Base-by-base conservation (phyloP, 2,797 vertebrate species). In the Acrossocheilus fasciatus region DNA sequence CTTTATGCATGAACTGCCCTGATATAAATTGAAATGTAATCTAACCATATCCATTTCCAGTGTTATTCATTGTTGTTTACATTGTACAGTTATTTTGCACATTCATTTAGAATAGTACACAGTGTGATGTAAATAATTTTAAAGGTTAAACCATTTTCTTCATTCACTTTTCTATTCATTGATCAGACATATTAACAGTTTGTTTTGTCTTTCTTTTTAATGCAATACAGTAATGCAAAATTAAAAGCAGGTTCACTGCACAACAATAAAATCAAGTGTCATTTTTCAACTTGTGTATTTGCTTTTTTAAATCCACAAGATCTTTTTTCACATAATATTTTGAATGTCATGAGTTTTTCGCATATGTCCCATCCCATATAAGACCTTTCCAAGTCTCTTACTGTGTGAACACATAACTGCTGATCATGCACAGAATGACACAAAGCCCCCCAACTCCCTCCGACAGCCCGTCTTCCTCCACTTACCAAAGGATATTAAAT, bases 401-500 rank as follows among this genome's bases (percentile, higher is more conserved):
- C 72, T 84, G 73, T 76, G 57, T n/a, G 39, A 64, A 75, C 41
- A 70, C 68, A 39, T 72, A 82, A 57, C 52, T 45, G 30, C 41
- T 52, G 4, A 68, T 52, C 15, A 20, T 23, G 7, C 6, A 57
- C 73, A 54, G 43, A 81, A 52, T 75, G 79, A 64, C 69, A 52
- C 34, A 70, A 75, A 54, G 57, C n/a, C 77, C 78, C 43, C 41
- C 68, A 6, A 15, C 78, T 54, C 39, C 39, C 14, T 34, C 72
- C 39, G 66, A 57, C 26, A 17, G n/a, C 26, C 75, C 76, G 68
- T 84, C 72, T 36, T 54, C 82, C 69, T 41, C 72, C n/a, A 69
- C 50, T 74, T 83, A 30, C 62, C 36, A 80, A 92, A 88, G 89
- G 88, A 93, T 90, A 90, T 93, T 52, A 90, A 89, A 88, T 75